These are phyloP conservation scores for Clusia tigrina DNA, from an alignment of 2,888 invertebrate species.

Conservation along the genomic window DNA sequence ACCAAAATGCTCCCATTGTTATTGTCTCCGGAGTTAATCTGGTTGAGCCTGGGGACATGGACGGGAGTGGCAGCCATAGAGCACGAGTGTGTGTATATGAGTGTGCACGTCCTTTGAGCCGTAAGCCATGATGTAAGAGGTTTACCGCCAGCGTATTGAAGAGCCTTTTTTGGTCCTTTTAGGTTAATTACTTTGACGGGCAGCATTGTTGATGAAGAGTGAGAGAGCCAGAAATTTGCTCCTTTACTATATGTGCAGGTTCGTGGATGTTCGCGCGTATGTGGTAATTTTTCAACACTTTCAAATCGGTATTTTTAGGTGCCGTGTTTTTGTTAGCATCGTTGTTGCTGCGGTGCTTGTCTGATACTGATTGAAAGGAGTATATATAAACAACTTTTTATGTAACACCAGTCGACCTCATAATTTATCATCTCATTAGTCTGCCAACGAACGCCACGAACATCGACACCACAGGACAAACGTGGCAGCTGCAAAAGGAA, in stretches of 20 bases:
- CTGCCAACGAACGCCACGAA: too few relatives aligned
- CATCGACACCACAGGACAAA: too few relatives aligned
- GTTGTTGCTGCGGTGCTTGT: conserved; percentile 1
- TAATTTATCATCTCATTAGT: too few relatives aligned
- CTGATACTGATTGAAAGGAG: neutral
- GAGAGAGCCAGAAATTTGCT: neutral
- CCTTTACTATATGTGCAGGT: conserved; percentile 14
- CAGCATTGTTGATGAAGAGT: conserved; percentile 9
- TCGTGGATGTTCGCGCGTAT: conserved; percentile 13
- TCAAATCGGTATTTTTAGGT: conserved; percentile 35
- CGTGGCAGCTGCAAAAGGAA: too few relatives aligned
- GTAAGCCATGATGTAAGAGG: too few relatives aligned
- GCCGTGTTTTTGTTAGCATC: neutral
- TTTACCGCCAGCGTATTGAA: too few relatives aligned
- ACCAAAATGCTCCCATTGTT: too few relatives aligned
- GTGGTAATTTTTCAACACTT: neutral
- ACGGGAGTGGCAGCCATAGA: neutral
- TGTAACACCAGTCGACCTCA: too few relatives aligned
- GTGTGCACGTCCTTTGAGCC: neutral
- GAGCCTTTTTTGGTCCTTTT: conserved; percentile 51
- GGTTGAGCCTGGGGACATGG: too few relatives aligned
- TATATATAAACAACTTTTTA: too few relatives aligned
- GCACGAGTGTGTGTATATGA: neutral
- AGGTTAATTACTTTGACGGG: conserved; percentile 54
- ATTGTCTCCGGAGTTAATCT: too few relatives aligned